Base-by-base conservation (phyloP, 2,888 invertebrate genomes). In the Vesta saturnalis region DNA sequence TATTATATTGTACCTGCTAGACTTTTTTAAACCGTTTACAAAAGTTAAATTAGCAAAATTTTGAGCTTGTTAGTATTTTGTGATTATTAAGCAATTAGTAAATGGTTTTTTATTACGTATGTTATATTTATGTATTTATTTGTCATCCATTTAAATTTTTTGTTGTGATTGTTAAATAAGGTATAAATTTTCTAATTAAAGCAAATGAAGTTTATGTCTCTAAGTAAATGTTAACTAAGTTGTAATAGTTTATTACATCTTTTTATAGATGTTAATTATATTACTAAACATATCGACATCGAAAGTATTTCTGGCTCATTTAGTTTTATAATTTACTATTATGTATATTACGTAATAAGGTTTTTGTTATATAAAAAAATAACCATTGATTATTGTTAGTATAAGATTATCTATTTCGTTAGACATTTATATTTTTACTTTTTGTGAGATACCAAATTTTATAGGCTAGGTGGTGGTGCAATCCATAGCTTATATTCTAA, bases 401-500 rank as follows among this genome's bases (percentile, higher is more conserved):
- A 23, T 46, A 43, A 55, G 55, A 30, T 16, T 56, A 56, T 15
- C 14, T 5, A 21, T 8, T 56, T 15, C 30, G 56, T 56, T 35
- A 56, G 22, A 56, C 4, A 23, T 14, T 23, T 19, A 12, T 19
- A 21, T 23, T 5, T 23, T 35, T 52, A 62, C 61, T 58, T 67
- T 64, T 60, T 62, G 59, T 46, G 64, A 46, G 60, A 74, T 77
- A 74, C 72, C 69, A 76, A 77, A 77, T 77, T 77, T 76, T 78
- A 78, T 78, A 81, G 81, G 80, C 79, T 81, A 81, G 81, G 82
- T 82, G 82, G 81, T 81, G 82, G 82, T 82, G 82, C 82, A 82
- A 82, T 82, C 80, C 77, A 72, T 76, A 77, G 81, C 81, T 81
- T 77, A 73, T 76, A 77, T 76, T 80, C 76, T 77, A 78, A 81